These are phyloP conservation scores for Anhinga rufa DNA, from an alignment of 2,113 vertebrate genomes.

Conservation along the genomic window DNA sequence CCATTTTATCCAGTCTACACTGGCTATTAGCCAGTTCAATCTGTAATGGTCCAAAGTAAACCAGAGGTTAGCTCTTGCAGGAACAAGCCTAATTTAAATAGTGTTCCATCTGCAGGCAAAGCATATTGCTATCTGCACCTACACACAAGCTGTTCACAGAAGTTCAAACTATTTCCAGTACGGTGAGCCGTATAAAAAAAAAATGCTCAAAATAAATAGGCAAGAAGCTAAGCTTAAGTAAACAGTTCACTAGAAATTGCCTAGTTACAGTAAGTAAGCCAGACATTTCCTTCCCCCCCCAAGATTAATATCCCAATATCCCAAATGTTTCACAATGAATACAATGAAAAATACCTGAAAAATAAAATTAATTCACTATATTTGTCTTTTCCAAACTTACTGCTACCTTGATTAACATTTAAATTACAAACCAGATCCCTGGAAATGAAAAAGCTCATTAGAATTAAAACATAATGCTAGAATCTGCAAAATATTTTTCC, in stretches of 20 bases:
- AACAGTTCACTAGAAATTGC: neutral
- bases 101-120: neutral
- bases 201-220: neutral
- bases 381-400: neutral
- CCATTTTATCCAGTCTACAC: neutral
- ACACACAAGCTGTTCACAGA: neutral
- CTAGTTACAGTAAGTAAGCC: neutral
- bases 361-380: neutral
- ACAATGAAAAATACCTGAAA: neutral
- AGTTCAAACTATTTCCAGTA: neutral
- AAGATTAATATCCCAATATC: conserved; percentile 29
- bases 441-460: neutral
- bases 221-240: neutral
- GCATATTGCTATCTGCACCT: neutral
- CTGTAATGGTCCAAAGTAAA: conserved; percentile 1
- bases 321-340: neutral
- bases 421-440: neutral
- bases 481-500: neutral
- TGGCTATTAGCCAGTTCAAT: neutral
- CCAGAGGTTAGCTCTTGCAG: neutral
- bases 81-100: neutral
- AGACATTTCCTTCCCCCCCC: neutral
- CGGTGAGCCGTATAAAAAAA: neutral
- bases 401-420: neutral
- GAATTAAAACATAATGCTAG: neutral